Conservation (phyloP, 2,797 vertebrate genomes). For the Aselliscus stoliczkanus region DNA sequence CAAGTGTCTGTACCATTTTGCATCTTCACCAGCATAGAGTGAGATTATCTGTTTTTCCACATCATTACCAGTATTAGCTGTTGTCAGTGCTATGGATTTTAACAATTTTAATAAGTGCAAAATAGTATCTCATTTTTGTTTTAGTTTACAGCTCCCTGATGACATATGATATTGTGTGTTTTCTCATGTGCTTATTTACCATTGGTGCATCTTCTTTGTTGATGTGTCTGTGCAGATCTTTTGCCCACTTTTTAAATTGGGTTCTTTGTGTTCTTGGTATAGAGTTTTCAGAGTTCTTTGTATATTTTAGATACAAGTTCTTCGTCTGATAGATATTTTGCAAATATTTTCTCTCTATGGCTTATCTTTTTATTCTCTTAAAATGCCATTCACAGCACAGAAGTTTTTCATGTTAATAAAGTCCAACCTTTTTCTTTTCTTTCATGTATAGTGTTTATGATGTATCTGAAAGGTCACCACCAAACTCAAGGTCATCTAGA, state of each 20-base stretch:
- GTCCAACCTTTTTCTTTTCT: background rate
- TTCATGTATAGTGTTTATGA: background rate
- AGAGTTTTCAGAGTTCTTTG: slow-evolving; percentile 10
- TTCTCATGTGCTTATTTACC: background rate
- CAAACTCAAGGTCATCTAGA: background rate
- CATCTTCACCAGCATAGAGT: background rate
- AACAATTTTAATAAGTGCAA: background rate
- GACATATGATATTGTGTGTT: background rate
- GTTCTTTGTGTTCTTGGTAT: background rate
- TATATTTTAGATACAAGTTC: background rate
- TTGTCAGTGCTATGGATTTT: background rate
- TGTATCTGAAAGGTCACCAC: background rate
- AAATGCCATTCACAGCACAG: background rate
- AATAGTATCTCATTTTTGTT: background rate
- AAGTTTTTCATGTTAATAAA: background rate
- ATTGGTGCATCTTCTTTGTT: background rate
- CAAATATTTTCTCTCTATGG: background rate
- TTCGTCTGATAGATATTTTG: background rate
- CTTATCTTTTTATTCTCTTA: background rate
- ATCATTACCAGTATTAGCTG: background rate
- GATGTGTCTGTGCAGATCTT: background rate
- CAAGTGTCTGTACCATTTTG: background rate
- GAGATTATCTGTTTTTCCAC: background rate
- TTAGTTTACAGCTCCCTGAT: slow-evolving; percentile 11
- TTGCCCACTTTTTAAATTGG: background rate